A percentile compares a stretch with the other conserved stretches of the same genome.
Conservation (phyloP, 2,888 invertebrate genomes). For the Monochamus alternatus region DNA sequence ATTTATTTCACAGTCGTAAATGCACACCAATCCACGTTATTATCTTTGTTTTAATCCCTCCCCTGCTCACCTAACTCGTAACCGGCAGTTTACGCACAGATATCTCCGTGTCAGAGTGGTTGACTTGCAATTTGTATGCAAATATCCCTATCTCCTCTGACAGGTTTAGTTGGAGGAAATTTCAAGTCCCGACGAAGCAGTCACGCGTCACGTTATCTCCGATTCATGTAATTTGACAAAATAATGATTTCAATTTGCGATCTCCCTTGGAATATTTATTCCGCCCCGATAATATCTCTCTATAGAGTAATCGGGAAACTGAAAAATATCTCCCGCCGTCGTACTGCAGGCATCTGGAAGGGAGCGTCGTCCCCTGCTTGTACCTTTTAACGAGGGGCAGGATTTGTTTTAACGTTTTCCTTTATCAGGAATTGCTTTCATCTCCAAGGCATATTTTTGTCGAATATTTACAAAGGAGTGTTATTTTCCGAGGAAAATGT, state of each 20-base stretch:
- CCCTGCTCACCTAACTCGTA: neutral
- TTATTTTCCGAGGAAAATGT: neutral
- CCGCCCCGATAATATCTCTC: slow-evolving; percentile 3
- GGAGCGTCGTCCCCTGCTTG: neutral
- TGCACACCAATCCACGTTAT: no score
- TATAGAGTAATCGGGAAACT: neutral
- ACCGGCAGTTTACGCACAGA: slow-evolving; percentile 28
- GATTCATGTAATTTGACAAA: slow-evolving; percentile 18
- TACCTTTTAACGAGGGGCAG: slow-evolving; percentile 6
- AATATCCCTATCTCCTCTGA: slow-evolving; percentile 27
- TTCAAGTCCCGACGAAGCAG: slow-evolving; percentile 9
- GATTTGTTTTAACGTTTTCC: neutral
- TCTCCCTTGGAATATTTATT: slow-evolving; percentile 15
- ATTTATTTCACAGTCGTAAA: no score
- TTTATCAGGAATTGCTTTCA: neutral
- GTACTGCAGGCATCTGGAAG: neutral
- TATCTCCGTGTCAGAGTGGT: slow-evolving; percentile 28
- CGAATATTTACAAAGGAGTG: neutral
- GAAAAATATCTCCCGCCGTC: slow-evolving; percentile 11
- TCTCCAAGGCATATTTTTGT: no score
- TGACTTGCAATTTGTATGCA: slow-evolving; percentile 40
- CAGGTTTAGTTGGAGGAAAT: slow-evolving; percentile 27
- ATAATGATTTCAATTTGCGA: slow-evolving; percentile 12
- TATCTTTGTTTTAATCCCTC: neutral
- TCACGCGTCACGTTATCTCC: slow-evolving; percentile 17